Percentiles rank a stretch among this genome's conserved stretches.
Conservation (phyloP, 2,113 vertebrate species). For the Cyprinus carpio region DNA sequence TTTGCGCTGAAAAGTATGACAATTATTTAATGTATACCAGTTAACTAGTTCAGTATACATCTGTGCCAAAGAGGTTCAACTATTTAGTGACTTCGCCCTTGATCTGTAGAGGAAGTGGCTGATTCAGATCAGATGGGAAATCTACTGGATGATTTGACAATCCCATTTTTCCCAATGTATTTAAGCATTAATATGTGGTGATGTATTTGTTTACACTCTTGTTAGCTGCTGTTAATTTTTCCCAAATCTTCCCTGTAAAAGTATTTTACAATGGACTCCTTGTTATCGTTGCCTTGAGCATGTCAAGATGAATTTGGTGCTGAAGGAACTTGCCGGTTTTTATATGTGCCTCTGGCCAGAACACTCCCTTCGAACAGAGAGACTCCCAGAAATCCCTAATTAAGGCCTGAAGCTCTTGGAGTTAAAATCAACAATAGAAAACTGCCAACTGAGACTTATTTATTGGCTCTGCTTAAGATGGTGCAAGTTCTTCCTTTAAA, state of each 20-base stretch:
- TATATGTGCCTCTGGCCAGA: neutral
- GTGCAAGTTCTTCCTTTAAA: too few species aligned
- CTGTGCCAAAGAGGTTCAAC: neutral
- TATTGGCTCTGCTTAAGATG: slow-evolving; percentile 29
- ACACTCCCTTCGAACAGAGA: neutral
- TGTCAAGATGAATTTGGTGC: slow-evolving; percentile 1
- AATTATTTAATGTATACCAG: neutral
- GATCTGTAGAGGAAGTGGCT: neutral
- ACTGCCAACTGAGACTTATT: neutral
- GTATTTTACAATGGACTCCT: neutral
- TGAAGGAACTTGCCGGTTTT: neutral
- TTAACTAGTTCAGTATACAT: neutral
- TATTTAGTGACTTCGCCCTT: neutral
- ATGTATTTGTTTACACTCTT: slow-evolving; percentile 14
- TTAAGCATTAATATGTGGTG: neutral
- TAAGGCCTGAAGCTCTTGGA: neutral
- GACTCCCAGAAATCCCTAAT: slow-evolving; percentile 20
- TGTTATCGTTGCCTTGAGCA: neutral
- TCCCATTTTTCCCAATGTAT: neutral
- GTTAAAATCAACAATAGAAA: slow-evolving; percentile 4
- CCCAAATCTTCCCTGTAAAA: neutral
- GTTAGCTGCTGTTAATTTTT: neutral
- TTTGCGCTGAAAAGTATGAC: neutral
- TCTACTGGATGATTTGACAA: neutral
- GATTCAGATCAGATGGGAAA: neutral